These are phyloP conservation scores for Torymus aiolomorphi DNA, from an alignment of 2,888 invertebrate genomes.

Conservation along the genomic window DNA sequence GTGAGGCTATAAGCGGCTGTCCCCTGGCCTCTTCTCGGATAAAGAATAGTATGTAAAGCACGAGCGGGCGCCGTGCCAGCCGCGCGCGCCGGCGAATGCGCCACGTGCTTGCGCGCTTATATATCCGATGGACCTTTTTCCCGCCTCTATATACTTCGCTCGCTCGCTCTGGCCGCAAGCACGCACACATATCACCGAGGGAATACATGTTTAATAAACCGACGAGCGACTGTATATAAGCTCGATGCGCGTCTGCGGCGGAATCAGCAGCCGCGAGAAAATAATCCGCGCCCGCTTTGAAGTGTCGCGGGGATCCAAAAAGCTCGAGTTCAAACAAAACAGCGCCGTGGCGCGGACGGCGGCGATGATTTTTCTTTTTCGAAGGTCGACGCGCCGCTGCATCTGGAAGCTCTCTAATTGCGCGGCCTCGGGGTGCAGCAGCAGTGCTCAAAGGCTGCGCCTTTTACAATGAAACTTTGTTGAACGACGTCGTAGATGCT, in stretches of 20 bases:
- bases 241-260: neutral
- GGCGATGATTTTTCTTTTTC: neutral
- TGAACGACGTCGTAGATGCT: slow-evolving; percentile 9
- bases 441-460: slow-evolving; percentile 25
- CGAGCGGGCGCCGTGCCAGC: slow-evolving; percentile 41
- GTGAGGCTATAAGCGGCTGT: neutral
- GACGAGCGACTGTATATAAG: neutral
- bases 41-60: neutral
- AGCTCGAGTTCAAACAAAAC: slow-evolving; percentile 22
- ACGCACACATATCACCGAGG: no score
- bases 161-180: no score
- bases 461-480: slow-evolving; percentile 46
- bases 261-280: slow-evolving; percentile 23
- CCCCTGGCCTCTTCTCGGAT: no score
- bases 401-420: slow-evolving; percentile 39
- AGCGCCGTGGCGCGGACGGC: neutral
- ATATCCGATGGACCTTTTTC: no score
- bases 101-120: slow-evolving; percentile 34
- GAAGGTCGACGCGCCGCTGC: slow-evolving; percentile 7
- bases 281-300: slow-evolving; percentile 34
- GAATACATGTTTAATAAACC: slow-evolving; percentile 28
- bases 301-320: slow-evolving; percentile 13
- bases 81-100: slow-evolving; percentile 19
- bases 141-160: no score
- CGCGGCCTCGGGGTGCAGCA: slow-evolving; percentile 3